Evolutionary conservation across 2,888 invertebrate genomes (phyloP).

Genomic region (Steinernema carpocapsae): DNA sequence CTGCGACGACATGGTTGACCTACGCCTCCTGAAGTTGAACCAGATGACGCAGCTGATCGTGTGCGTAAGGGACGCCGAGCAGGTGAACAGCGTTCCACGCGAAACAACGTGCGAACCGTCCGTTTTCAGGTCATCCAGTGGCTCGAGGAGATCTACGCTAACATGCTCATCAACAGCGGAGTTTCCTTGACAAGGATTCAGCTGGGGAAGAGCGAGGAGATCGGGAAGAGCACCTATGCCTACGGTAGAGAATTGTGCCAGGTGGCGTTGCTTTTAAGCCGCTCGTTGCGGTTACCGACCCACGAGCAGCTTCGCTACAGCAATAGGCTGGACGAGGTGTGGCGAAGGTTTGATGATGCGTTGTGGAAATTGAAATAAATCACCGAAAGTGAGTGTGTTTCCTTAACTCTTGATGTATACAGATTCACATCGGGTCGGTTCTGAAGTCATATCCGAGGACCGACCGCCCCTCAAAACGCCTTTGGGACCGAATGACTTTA

Average conservation of each 20-base stretch:
- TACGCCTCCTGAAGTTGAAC: constrained; percentile 80
- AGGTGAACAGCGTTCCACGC: constrained; percentile 71
- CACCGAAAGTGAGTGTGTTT: too few species aligned
- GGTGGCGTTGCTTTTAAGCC: constrained; percentile 78
- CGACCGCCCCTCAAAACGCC: too few species aligned
- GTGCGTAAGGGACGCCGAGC: constrained; percentile 80
- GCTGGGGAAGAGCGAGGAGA: neutral
- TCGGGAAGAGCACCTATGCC: constrained; percentile 77
- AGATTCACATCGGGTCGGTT: too few species aligned
- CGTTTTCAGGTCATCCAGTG: constrained; percentile 76
- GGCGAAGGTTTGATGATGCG: neutral
- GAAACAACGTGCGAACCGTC: neutral
- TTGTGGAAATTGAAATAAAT: neutral
- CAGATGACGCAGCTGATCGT: constrained; percentile 79
- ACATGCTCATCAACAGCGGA: constrained; percentile 76
- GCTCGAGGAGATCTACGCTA: constrained; percentile 78
- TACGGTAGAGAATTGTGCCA: constrained; percentile 81
- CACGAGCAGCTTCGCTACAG: constrained; percentile 27
- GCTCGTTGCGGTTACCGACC: constrained; percentile 75
- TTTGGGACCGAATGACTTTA: too few species aligned
- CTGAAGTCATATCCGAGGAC: too few species aligned
- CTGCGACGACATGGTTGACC: constrained; percentile 76
- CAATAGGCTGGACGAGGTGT: constrained; percentile 9
- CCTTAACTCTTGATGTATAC: too few species aligned
- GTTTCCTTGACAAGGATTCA: constrained; percentile 22